Percentiles rank a stretch among this genome's conserved stretches.
These are phyloP conservation scores for Intellagama lesueurii DNA, from an alignment of 2,797 vertebrate species.

Conservation along the genomic window DNA sequence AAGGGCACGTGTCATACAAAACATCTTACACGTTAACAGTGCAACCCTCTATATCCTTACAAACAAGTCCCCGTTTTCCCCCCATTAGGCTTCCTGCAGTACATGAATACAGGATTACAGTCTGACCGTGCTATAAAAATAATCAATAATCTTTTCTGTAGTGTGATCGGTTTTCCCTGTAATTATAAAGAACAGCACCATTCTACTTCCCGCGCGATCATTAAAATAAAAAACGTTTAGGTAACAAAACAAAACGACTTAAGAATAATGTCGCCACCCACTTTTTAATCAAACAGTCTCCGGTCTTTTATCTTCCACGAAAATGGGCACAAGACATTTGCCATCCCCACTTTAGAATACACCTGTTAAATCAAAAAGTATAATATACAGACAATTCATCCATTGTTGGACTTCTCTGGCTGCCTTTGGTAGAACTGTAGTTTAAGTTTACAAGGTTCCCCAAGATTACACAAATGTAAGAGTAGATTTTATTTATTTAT, in stretches of 20 bases:
- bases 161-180: background rate
- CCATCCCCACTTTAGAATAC: background rate
- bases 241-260: background rate
- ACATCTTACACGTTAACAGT: background rate
- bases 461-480: too few species aligned
- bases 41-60: too few species aligned
- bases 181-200: background rate
- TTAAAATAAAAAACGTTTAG: slow-evolving; percentile 9
- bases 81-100: background rate
- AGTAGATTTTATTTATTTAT: too few species aligned
- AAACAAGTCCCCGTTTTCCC: background rate
- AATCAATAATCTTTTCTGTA: background rate
- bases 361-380: slow-evolving; percentile 5
- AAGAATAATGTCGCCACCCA: background rate
- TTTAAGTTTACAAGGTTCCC: background rate
- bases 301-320: background rate
- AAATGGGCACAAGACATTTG: background rate
- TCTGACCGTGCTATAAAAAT: background rate
- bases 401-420: background rate
- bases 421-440: background rate
- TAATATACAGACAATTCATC: background rate
- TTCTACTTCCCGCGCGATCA: background rate
- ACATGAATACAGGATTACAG: background rate
- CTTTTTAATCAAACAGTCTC: slow-evolving; percentile 1
- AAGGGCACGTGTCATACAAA: too few species aligned